These are phyloP conservation scores for Penaeus vannamei DNA, from an alignment of 1,140 invertebrate species.

Conservation along the genomic window DNA sequence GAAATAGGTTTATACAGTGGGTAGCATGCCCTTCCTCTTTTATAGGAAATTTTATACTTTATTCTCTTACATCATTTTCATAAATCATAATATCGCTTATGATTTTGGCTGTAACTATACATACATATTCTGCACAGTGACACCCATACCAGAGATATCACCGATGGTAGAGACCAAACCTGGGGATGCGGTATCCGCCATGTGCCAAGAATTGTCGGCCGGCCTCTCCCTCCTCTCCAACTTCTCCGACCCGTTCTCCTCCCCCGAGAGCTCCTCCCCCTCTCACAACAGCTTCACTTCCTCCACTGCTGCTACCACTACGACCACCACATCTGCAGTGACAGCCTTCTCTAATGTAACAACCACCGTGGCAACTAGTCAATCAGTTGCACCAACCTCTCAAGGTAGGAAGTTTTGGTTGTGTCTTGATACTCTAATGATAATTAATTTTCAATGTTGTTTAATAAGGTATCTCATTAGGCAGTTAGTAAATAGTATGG, in stretches of 20 bases:
- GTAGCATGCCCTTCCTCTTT: too few relatives aligned
- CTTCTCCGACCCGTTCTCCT: slow-evolving; percentile 77
- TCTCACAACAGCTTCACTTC: slow-evolving; percentile 43
- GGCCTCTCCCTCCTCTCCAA: slow-evolving; percentile 85
- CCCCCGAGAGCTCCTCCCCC: slow-evolving; percentile 61
- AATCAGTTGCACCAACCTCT: slow-evolving; percentile 36
- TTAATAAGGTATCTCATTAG: not conserved
- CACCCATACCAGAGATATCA: slow-evolving; percentile 86
- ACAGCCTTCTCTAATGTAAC: slow-evolving; percentile 38
- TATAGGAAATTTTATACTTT: not conserved
- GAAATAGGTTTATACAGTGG: too few relatives aligned
- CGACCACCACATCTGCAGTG: not conserved
- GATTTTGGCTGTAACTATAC: slow-evolving; percentile 1
- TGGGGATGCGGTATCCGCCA: slow-evolving; percentile 84
- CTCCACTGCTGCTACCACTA: slow-evolving; percentile 39
- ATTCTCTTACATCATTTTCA: not conserved
- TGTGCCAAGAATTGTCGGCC: slow-evolving; percentile 90
- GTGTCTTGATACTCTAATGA: not conserved
- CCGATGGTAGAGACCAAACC: slow-evolving; percentile 73
- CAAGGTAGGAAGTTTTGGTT: slow-evolving; percentile 29
- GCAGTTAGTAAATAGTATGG: too few relatives aligned
- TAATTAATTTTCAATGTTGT: not conserved
- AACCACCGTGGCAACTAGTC: slow-evolving; percentile 40
- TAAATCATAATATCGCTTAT: not conserved
- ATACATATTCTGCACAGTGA: slow-evolving; percentile 74